Conservation (phyloP, 92 coral and sea anemone species). For the Desmophyllum pertusum region DNA sequence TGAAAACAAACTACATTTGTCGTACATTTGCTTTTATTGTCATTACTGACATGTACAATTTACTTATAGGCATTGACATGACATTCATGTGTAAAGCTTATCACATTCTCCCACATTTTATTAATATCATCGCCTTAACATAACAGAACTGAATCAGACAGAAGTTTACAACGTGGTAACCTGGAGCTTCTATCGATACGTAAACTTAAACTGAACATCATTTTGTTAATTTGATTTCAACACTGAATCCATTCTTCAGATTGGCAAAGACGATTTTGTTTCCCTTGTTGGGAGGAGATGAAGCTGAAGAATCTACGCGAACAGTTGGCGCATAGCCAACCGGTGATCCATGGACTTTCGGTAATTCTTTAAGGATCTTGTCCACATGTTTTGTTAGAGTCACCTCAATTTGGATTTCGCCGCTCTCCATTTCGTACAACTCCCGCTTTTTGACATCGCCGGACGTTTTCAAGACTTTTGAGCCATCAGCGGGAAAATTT, state of each 20-base stretch:
- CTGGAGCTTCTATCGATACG: too few species aligned
- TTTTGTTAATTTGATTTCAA: conserved; percentile 17
- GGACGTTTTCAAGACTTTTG: background rate
- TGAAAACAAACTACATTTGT: too few species aligned
- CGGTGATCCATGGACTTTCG: conserved; percentile 29
- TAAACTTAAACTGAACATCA: too few species aligned
- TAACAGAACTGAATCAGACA: too few species aligned
- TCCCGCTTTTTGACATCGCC: conserved; percentile 26
- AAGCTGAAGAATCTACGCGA: background rate
- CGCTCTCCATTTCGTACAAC: conserved; percentile 31
- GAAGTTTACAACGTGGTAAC: too few species aligned
- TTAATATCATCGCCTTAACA: too few species aligned
- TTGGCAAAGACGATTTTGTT: conserved; percentile 18
- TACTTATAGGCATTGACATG: too few species aligned
- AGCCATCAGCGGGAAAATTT: conserved; percentile 24
- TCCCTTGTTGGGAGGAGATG: conserved; percentile 15
- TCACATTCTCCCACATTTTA: too few species aligned
- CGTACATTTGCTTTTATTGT: too few species aligned
- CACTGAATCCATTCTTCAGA: conserved; percentile 30
- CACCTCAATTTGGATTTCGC: background rate
- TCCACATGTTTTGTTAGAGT: background rate
- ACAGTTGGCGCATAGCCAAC: background rate
- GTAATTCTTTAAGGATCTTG: background rate
- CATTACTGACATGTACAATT: too few species aligned
- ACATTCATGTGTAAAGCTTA: too few species aligned